Evolutionary conservation across 64 coral and sea anemone genomes (phyloP), one percentile per base, ranked within the genome.

Genomic region (Montipora foliosa): DNA sequence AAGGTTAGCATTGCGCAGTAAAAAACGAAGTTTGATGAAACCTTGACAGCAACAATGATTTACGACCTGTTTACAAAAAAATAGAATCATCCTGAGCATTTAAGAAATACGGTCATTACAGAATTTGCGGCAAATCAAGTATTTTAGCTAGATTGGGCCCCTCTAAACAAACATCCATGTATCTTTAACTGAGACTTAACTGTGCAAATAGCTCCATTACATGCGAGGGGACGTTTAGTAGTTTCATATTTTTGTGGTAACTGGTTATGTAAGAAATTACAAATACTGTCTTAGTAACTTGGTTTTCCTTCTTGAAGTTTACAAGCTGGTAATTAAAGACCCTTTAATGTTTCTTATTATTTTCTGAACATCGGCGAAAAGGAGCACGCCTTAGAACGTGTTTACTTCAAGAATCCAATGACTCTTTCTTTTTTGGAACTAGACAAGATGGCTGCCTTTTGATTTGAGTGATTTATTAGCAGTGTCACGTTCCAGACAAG

Each of bases 381-480:
- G 10, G 52, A 10, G 44, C 11, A 57, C 53, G 11, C 6, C 2
- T 78, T 48, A 49, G 45, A 5, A 6, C 45, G 46, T 19, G 16
- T 86, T 49, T 47, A 8, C 22, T 37, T 3, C 81, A 22, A 8
- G 0, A 86, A 6, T 3, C 37, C 8, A 60, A 37, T 11, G 51
- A 21, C 10, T 5, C 6, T 1, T n/a, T 49, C 17, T 50, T 64
- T 67, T 81, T 81, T 25, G 8, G 9, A 8, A 66, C 3, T 61
- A 83, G 82, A 86, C 82, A 86, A 86, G 64, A 86, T 71, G 82
- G 66, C 82, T 16, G 45, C 82, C 46, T 15, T 48, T 46, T 64
- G 61, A 86, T 47, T 71, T 21, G 2, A 50, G 64, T 86, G 82
- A 86, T 86, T 86, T 86, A 86, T 86, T 69, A 71, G 8, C 19